phyloP scores from a whole-genome alignment of 2,797 vertebrate genomes.

The Siniperca obscura region DNA sequence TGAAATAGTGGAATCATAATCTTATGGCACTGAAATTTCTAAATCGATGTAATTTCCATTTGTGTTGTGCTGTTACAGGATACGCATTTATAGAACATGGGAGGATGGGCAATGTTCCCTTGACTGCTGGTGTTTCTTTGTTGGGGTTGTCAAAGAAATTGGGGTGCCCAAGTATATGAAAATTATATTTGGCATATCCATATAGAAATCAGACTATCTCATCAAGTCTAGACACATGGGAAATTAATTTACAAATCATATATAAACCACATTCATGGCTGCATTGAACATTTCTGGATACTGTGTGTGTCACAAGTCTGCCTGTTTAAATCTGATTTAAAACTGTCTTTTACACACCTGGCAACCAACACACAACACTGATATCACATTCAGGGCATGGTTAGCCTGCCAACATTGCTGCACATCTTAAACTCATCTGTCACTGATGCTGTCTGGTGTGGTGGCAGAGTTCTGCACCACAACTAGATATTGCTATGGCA shows the following conservation, averaged over 20 bases:
- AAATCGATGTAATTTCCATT: not conserved
- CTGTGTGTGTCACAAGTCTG: slow-evolving; percentile 17
- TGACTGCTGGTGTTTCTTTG: slow-evolving; percentile 20
- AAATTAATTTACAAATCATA: slow-evolving; percentile 51
- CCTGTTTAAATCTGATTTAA: slow-evolving; percentile 48
- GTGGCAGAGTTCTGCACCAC: slow-evolving; percentile 43
- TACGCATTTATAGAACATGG: not conserved
- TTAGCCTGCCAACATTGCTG: slow-evolving; percentile 51
- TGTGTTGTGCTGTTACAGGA: not conserved
- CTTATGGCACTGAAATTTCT: not conserved
- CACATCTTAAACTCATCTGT: slow-evolving; percentile 59
- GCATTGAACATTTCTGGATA: slow-evolving; percentile 17
- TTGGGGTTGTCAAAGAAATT: slow-evolving; percentile 17
- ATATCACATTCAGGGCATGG: slow-evolving; percentile 56
- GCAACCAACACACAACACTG: slow-evolving; percentile 28
- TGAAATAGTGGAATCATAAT: slow-evolving; percentile 4
- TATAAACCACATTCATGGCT: slow-evolving; percentile 23
- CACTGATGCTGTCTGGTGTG: slow-evolving; percentile 38
- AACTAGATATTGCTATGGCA: slow-evolving; percentile 27
- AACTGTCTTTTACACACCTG: slow-evolving; percentile 42
- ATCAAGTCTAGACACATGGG: slow-evolving; percentile 30
- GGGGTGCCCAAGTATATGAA: slow-evolving; percentile 10
- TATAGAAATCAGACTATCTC: slow-evolving; percentile 24
- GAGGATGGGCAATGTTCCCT: not conserved
- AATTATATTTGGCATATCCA: slow-evolving; percentile 23